Evolutionary conservation across 2,113 vertebrate species (phyloP).

Genomic region (Ciconia stormi): DNA sequence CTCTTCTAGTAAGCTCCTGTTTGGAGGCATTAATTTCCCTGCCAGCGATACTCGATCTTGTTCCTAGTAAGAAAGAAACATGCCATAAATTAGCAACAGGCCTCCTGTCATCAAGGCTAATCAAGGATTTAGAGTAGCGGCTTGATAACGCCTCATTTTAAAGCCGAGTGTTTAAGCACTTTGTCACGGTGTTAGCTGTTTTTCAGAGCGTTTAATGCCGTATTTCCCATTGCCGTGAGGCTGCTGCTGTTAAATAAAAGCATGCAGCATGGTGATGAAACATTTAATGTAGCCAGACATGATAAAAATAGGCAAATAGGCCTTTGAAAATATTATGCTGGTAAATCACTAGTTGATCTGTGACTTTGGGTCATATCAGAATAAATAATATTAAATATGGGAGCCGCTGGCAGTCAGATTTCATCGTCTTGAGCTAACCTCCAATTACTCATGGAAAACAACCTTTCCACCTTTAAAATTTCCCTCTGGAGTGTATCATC

Average conservation of each 20-base stretch:
- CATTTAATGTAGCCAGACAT: background rate
- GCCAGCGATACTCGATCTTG: background rate
- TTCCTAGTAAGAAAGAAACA: background rate
- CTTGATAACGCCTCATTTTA: background rate
- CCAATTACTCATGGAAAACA: background rate
- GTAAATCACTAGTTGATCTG: background rate
- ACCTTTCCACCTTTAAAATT: background rate
- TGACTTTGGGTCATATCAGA: background rate
- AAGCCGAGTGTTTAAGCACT: background rate
- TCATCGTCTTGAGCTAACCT: background rate
- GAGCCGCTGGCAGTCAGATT: background rate
- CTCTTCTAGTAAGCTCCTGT: background rate
- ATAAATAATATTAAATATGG: background rate
- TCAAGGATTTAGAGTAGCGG: background rate
- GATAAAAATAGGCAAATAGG: background rate
- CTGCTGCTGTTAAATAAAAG: background rate
- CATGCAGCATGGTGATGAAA: background rate
- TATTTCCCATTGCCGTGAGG: background rate
- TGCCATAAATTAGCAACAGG: background rate
- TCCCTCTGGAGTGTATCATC: background rate
- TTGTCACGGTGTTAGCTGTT: background rate
- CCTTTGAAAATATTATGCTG: background rate
- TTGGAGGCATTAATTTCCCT: background rate
- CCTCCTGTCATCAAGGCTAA: background rate
- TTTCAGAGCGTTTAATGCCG: background rate